Conservation (phyloP, 2,888 invertebrate genomes). For the Chironomus riparius region DNA sequence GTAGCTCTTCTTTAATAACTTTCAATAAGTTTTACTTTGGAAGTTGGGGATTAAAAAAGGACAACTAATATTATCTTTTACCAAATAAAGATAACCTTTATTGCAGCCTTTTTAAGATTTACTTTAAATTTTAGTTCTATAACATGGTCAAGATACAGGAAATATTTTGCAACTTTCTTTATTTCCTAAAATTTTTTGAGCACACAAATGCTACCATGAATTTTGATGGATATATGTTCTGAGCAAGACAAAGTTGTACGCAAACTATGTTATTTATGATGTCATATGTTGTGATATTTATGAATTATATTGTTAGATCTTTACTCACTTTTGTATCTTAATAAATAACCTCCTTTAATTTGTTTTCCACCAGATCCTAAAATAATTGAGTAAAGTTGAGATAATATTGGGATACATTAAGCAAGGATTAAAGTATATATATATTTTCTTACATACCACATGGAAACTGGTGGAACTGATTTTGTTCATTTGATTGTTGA, state of each 20-base stretch:
- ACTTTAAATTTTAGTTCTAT: too few relatives aligned
- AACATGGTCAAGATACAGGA: too few relatives aligned
- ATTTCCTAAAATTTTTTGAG: background rate
- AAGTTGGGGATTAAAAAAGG: too few relatives aligned
- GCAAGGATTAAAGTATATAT: too few relatives aligned
- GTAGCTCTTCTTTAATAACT: too few relatives aligned
- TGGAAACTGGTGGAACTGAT: background rate
- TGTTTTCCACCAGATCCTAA: constrained; percentile 57
- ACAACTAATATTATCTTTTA: too few relatives aligned
- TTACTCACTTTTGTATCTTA: constrained; percentile 67
- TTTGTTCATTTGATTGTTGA: constrained; percentile 1
- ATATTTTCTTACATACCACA: constrained; percentile 1
- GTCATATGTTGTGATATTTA: background rate
- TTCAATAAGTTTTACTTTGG: too few relatives aligned
- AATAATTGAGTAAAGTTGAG: constrained; percentile 32
- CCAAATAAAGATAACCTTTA: too few relatives aligned
- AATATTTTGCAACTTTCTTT: too few relatives aligned
- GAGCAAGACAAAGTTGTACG: background rate
- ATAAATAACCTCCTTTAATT: constrained; percentile 65
- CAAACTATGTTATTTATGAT: background rate
- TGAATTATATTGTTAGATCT: background rate
- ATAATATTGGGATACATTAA: background rate
- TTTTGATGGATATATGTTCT: background rate
- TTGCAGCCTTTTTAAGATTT: too few relatives aligned
- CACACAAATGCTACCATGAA: background rate